These are phyloP conservation scores for Anhinga rufa DNA, from an alignment of 2,113 vertebrate genomes.

Conservation along the genomic window DNA sequence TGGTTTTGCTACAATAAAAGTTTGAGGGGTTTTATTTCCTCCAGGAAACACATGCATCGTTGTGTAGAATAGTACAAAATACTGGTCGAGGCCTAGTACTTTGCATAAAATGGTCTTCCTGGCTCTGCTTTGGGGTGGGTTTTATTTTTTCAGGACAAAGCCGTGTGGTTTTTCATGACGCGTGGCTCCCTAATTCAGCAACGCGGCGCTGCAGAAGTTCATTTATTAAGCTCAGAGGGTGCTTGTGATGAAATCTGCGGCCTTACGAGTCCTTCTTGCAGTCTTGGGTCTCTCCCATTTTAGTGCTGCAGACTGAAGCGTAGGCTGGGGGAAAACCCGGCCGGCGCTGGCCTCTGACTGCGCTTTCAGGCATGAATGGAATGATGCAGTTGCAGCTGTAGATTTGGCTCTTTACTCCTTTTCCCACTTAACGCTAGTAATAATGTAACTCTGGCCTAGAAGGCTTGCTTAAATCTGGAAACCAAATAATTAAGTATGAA, in stretches of 20 bases:
- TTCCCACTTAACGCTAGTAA: not conserved
- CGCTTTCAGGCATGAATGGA: not conserved
- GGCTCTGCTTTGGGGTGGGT: not conserved
- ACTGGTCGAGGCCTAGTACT: not conserved
- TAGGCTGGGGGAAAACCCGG: not conserved
- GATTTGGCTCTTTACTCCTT: not conserved
- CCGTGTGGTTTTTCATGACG: not conserved
- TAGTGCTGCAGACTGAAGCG: accelerated
- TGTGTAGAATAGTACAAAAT: not conserved
- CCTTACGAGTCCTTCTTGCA: too few relatives aligned
- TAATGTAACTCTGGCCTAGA: not conserved
- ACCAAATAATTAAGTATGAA: not conserved
- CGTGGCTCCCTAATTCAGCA: not conserved
- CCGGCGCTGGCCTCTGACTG: not conserved
- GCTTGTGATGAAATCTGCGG: not conserved
- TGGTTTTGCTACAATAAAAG: not conserved
- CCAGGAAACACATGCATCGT: not conserved
- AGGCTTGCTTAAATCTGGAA: not conserved
- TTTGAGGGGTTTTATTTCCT: not conserved
- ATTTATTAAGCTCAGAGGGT: not conserved
- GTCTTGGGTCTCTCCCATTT: not conserved
- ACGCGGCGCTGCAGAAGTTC: not conserved
- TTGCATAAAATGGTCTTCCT: not conserved
- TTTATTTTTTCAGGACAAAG: not conserved
- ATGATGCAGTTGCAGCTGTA: not conserved